Conservation (phyloP, 1,140 invertebrate species). For the Galleria mellonella region DNA sequence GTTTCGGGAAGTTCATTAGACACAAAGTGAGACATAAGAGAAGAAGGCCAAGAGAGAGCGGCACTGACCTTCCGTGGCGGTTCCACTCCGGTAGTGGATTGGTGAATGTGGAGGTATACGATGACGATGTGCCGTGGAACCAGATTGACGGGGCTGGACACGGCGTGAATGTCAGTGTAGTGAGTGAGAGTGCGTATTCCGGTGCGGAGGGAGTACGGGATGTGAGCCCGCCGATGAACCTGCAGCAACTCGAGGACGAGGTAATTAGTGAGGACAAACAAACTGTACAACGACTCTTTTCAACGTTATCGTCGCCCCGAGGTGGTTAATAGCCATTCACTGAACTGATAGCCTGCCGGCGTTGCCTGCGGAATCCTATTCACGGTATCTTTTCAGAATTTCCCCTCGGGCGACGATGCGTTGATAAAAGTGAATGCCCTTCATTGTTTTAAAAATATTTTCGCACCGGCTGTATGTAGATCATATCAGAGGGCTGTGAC, state of each 20-base stretch:
- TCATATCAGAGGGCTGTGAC: slow-evolving; percentile 28
- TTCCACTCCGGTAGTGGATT: slow-evolving; percentile 44
- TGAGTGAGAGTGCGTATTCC: slow-evolving; percentile 48
- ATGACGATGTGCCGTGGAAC: slow-evolving; percentile 53
- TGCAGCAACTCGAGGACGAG: slow-evolving; percentile 53
- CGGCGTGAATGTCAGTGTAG: slow-evolving; percentile 46
- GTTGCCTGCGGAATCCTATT: slow-evolving; percentile 36
- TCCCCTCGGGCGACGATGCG: slow-evolving; percentile 44
- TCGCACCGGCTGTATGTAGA: slow-evolving; percentile 35
- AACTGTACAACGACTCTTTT: slow-evolving; percentile 26
- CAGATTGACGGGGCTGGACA: slow-evolving; percentile 36
- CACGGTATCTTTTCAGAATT: slow-evolving; percentile 36
- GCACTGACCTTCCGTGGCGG: slow-evolving; percentile 52
- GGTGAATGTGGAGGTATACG: slow-evolving; percentile 51
- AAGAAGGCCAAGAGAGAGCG: slow-evolving; percentile 45
- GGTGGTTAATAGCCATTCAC: slow-evolving; percentile 54
- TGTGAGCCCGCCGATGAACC: slow-evolving; percentile 52
- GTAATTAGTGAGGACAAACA: slow-evolving; percentile 50
- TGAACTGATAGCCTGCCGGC: slow-evolving; percentile 41
- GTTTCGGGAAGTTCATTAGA: slow-evolving; percentile 44
- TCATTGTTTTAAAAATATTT: slow-evolving; percentile 59
- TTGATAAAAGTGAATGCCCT: slow-evolving; percentile 56
- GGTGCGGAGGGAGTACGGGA: slow-evolving; percentile 36
- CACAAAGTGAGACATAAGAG: slow-evolving; percentile 64
- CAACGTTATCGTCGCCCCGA: slow-evolving; percentile 54